phyloP scores from a whole-genome alignment of 2,113 vertebrate species.

The Pelodiscus sinensis region DNA sequence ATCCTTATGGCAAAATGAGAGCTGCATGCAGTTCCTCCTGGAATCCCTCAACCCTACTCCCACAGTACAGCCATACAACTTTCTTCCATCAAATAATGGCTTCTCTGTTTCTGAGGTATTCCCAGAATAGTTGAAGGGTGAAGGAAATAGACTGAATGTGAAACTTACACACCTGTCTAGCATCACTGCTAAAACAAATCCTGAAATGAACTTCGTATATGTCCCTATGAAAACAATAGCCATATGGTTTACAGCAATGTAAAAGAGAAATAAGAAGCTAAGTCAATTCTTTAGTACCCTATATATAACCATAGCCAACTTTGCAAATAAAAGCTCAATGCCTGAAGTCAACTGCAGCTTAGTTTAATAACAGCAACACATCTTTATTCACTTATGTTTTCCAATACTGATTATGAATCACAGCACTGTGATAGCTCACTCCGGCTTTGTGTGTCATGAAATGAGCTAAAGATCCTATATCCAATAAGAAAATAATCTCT shows the following conservation, averaged over 20 bases:
- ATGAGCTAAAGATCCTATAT: not conserved
- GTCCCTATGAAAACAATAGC: no score
- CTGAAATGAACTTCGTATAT: not conserved
- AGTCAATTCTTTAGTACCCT: not conserved
- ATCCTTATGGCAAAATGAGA: not conserved
- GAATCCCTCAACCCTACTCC: not conserved
- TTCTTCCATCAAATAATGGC: conserved; percentile 10
- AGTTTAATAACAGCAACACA: not conserved
- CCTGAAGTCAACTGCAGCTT: not conserved
- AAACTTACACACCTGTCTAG: not conserved
- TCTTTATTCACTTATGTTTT: not conserved
- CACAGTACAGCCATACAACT: fast-evolving
- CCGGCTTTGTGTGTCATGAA: not conserved
- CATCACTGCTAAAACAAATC: not conserved
- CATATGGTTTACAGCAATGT: not conserved
- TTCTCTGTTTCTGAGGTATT: not conserved
- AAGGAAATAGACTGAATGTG: not conserved
- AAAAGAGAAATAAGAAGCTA: not conserved
- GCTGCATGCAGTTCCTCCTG: not conserved
- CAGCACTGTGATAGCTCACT: not conserved
- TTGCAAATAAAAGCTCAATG: not conserved
- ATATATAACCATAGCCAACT: not conserved
- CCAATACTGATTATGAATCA: not conserved
- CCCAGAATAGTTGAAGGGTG: not conserved
- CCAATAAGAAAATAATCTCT: not conserved